Evolutionary conservation across 1,140 invertebrate species (phyloP).

Genomic region (Helicoverpa armigera): DNA sequence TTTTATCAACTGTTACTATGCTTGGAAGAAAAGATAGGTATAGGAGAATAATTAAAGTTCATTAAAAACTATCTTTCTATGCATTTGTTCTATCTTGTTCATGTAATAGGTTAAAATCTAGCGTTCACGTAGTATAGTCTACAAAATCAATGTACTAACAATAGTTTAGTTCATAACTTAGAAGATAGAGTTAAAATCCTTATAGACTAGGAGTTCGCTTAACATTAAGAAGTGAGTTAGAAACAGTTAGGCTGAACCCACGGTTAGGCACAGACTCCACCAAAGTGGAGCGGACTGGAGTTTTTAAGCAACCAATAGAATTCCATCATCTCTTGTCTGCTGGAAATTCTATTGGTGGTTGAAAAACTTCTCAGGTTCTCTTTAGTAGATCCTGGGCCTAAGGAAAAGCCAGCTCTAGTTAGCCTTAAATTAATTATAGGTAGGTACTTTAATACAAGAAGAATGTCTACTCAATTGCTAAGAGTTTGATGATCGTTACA

Average conservation of each 20-base stretch:
- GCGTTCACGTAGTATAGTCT: neutral
- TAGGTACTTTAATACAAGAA: constrained; percentile 24
- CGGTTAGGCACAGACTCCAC: neutral
- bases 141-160: constrained; percentile 5
- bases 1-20: too few species aligned
- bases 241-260: neutral
- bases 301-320: too few species aligned
- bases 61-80: neutral
- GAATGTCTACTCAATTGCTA: constrained; percentile 1
- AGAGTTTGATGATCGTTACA: neutral
- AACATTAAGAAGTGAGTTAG: constrained; percentile 34
- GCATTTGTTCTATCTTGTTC: neutral
- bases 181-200: constrained; percentile 31
- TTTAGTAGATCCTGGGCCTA: too few species aligned
- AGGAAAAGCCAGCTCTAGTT: neutral
- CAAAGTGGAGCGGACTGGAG: too few species aligned
- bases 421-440: neutral
- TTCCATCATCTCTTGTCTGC: too few species aligned
- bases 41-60: too few species aligned
- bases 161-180: constrained; percentile 25
- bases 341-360: too few species aligned
- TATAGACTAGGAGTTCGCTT: constrained; percentile 39
- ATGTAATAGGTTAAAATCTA: neutral
- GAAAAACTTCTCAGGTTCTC: too few species aligned
- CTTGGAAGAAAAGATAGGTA: too few species aligned